phyloP scores from a whole-genome alignment of 2,888 invertebrate species.

The Drepanosiphum platanoidis region DNA sequence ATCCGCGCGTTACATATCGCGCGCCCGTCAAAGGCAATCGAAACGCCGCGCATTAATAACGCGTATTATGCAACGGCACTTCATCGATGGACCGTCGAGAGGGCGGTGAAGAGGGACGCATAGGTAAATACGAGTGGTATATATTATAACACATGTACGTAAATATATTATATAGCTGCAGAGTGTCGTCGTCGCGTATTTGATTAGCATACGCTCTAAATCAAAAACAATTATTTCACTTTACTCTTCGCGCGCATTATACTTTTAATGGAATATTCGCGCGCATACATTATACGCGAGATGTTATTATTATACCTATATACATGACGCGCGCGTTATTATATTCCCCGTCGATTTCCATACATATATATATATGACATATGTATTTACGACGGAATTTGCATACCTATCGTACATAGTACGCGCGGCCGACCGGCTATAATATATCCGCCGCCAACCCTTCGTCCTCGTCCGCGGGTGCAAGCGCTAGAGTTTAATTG shows the following conservation, averaged over 20 bases:
- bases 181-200: neutral
- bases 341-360: constrained; percentile 40
- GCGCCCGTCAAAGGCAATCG: too few species aligned
- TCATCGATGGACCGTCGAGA: too few species aligned
- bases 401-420: constrained; percentile 21
- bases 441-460: neutral
- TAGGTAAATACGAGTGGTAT: too few species aligned
- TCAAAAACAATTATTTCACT: constrained; percentile 54
- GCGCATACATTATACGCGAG: neutral
- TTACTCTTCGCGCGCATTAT: constrained; percentile 20
- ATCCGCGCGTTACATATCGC: too few species aligned
- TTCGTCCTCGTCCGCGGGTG: neutral
- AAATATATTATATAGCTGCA: neutral
- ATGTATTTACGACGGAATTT: constrained; percentile 48
- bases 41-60: too few species aligned
- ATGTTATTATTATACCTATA: neutral
- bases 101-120: too few species aligned
- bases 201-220: constrained; percentile 34
- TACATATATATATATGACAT: too few species aligned
- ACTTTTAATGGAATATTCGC: constrained; percentile 49
- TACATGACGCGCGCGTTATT: neutral
- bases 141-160: neutral
- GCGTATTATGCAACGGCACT: too few species aligned
- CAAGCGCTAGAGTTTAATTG: neutral
- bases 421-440: neutral